A percentile compares a stretch with the other conserved stretches of the same genome.
phyloP scores from a whole-genome alignment of 2,888 invertebrate genomes.

The Drosophila rubida region DNA sequence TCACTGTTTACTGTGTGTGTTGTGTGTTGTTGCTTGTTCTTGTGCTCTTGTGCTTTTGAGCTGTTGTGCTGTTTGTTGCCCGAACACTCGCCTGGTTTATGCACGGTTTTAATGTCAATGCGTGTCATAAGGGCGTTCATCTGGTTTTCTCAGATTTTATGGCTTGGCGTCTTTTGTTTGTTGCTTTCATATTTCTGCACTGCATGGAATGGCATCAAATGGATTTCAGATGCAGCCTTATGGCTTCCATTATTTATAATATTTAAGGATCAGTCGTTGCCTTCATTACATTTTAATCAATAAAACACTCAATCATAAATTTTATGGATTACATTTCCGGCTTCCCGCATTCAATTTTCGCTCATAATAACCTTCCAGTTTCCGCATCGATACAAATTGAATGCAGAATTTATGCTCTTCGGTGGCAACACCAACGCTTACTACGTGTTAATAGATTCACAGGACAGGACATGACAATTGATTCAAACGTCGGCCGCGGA shows the following conservation, averaged over 20 bases:
- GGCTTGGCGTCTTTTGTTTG: constrained; percentile 28
- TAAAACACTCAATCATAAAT: constrained; percentile 34
- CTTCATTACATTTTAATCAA: constrained; percentile 51
- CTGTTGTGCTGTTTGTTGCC: constrained; percentile 8
- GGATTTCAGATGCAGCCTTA: constrained; percentile 15
- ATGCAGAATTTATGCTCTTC: constrained; percentile 27
- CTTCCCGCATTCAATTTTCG: constrained; percentile 22
- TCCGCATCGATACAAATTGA: constrained; percentile 22
- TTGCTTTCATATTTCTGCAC: constrained; percentile 17
- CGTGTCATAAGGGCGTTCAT: constrained; percentile 52
- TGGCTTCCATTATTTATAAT: constrained; percentile 18
- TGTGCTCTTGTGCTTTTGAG: too few relatives aligned
- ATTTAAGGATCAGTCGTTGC: constrained; percentile 19
- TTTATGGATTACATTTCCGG: constrained; percentile 19
- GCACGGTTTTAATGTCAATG: constrained; percentile 65
- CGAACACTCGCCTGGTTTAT: constrained; percentile 51
- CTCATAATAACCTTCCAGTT: constrained; percentile 31
- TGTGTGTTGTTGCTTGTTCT: too few relatives aligned
- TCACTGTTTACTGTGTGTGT: not conserved
- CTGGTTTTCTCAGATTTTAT: constrained; percentile 51
- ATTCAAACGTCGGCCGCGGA: constrained; percentile 24
- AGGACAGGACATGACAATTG: constrained; percentile 35
- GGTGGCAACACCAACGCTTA: constrained; percentile 13
- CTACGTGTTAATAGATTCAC: constrained; percentile 9
- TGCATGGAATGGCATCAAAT: constrained; percentile 23